Percentiles rank a stretch among this genome's conserved stretches.
Evolutionary conservation across 2,888 invertebrate genomes (phyloP).

Genomic region (Octodonta nipae): DNA sequence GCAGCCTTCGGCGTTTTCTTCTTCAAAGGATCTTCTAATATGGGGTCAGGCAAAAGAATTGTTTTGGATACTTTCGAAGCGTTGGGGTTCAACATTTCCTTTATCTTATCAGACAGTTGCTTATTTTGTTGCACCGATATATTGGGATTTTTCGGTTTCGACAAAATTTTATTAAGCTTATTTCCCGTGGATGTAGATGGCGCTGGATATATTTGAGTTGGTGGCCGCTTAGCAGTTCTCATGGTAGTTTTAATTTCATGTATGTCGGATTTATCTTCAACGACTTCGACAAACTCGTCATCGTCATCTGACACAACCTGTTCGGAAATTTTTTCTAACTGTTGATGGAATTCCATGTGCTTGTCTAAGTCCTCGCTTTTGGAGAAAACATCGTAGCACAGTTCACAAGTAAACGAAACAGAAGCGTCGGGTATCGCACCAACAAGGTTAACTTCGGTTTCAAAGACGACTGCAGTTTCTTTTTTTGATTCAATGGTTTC

Average conservation of each 20-base stretch:
- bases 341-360: slow-evolving; percentile 18
- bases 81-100: too few species aligned
- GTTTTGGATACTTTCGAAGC: slow-evolving; percentile 10
- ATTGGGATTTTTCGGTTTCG: too few species aligned
- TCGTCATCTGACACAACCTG: neutral
- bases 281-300: neutral
- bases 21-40: slow-evolving; percentile 2
- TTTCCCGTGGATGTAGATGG: too few species aligned
- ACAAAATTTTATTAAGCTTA: too few species aligned
- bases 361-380: slow-evolving; percentile 16
- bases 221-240: too few species aligned
- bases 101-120: too few species aligned
- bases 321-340: slow-evolving; percentile 9
- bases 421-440: too few species aligned
- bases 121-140: too few species aligned
- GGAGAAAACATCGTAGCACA: slow-evolving; percentile 22
- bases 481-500: neutral
- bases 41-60: slow-evolving; percentile 8
- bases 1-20: slow-evolving; percentile 5
- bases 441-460: neutral
- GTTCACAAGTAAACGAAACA: slow-evolving; percentile 30
- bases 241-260: too few species aligned
- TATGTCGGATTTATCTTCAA: too few species aligned
- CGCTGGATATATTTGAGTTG: too few species aligned
- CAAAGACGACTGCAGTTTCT: neutral